These are phyloP conservation scores for Muschampia plurimacula DNA, from an alignment of 2,888 invertebrate species.

Conservation along the genomic window DNA sequence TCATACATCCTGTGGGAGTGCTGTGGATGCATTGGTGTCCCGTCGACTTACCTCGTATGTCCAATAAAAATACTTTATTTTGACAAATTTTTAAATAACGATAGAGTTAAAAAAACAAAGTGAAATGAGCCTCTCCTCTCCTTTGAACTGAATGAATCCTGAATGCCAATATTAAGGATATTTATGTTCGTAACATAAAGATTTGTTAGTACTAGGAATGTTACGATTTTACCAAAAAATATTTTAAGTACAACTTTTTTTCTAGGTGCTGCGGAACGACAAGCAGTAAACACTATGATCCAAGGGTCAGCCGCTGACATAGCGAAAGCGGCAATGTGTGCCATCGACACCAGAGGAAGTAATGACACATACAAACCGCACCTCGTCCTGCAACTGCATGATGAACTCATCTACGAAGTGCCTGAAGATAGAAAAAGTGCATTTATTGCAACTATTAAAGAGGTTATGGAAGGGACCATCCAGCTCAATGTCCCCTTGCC, in stretches of 20 bases:
- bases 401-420: slow-evolving; percentile 98
- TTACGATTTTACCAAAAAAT: too few species aligned
- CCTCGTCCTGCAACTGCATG: slow-evolving; percentile 96
- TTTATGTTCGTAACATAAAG: too few species aligned
- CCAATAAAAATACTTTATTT: too few species aligned
- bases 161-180: too few species aligned
- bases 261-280: slow-evolving; percentile 95
- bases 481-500: slow-evolving; percentile 92
- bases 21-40: too few species aligned
- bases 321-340: slow-evolving; percentile 95
- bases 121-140: too few species aligned
- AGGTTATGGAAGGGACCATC: slow-evolving; percentile 92
- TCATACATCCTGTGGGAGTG: too few species aligned
- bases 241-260: not conserved
- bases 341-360: slow-evolving; percentile 87
- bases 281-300: slow-evolving; percentile 97
- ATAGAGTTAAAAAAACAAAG: too few species aligned
- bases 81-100: too few species aligned
- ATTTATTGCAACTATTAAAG: slow-evolving; percentile 88
- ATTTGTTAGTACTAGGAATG: too few species aligned
- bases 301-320: slow-evolving; percentile 99
- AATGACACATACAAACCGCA: slow-evolving; percentile 75
- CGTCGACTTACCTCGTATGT: too few species aligned
- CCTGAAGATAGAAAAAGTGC: slow-evolving; percentile 81
- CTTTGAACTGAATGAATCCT: too few species aligned